Evolutionary conservation across 2,113 vertebrate genomes (phyloP), one percentile per base, ranked within the genome.

Genomic region (Hiodon tergisus): DNA sequence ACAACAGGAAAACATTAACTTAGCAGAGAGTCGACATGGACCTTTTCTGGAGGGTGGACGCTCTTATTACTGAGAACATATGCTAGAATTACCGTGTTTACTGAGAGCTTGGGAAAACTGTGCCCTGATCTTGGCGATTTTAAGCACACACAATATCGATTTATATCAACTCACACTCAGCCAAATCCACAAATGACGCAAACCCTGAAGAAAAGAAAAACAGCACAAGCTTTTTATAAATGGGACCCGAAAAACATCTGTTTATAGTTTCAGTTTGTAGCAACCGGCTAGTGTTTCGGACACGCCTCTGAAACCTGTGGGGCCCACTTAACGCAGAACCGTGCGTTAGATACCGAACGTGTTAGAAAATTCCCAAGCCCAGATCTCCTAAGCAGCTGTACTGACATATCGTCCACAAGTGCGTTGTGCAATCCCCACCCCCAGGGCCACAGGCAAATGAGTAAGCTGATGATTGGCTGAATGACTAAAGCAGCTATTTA

Each of bases 201-300:
- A 51, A 69, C 53, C 4, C 48, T 9, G 14, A 47, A 47, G 31
- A 31, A 31, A 31, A 31, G 31, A 76, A 65, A 68, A 65, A 51
- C 53, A 73, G 55, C 17, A 13, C 7, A n/a, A 2, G 11, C 57
- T 60, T n/a, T 75, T 75, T n/a, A 31, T 58, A 72, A 59, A 72
- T 55, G 5, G 11, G 14, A 31, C 54, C 53, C 9, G 31, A 14
- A 68, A 46, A n/a, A 85, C 89, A 92, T 85, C 88, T 92, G 90
- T 85, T 80, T 85, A 77, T 78, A 76, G 86, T 92, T 81, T 89
- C 81, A 82, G 79, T 80, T 68, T 85, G 82, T 83, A 88, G 84
- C 82, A 85, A 86, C 78, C 67, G 78, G 77, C 78, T 78, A 76
- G 69, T n/a, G 62, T 48, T 72, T 75, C 78, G 81, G 76, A 67